Percentiles rank a stretch among this genome's conserved stretches.
These are phyloP conservation scores for Hypena proboscidalis DNA, from an alignment of 2,888 invertebrate genomes.

Conservation along the genomic window DNA sequence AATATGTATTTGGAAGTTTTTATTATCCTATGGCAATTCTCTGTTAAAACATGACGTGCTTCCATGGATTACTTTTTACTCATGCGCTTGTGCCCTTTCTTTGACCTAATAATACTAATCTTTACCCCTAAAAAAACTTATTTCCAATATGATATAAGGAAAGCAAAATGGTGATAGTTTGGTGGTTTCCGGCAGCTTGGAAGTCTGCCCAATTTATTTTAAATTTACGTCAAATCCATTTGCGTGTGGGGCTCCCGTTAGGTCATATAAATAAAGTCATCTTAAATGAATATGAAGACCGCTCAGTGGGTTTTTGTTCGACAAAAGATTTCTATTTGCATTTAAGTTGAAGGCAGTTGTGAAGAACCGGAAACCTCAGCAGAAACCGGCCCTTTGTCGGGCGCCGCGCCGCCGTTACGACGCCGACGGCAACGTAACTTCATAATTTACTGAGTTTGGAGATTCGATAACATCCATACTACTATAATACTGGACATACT, in stretches of 20 bases:
- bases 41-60: too few species aligned
- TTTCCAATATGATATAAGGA: slow-evolving; percentile 7
- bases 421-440: slow-evolving; percentile 10
- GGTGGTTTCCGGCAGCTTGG: slow-evolving; percentile 60
- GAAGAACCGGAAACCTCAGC: slow-evolving; percentile 16
- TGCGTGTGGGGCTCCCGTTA: slow-evolving; percentile 55
- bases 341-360: slow-evolving; percentile 6
- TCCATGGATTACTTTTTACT: too few species aligned
- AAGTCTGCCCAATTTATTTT: slow-evolving; percentile 65
- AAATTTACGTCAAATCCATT: slow-evolving; percentile 71
- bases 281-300: slow-evolving; percentile 25
- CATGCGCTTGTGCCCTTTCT: too few species aligned
- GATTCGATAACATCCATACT: slow-evolving; percentile 14
- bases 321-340: slow-evolving; percentile 7
- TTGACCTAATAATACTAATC: too few species aligned
- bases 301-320: slow-evolving; percentile 7
- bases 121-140: slow-evolving; percentile 13
- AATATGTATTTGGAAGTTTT: too few species aligned
- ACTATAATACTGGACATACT: too few species aligned
- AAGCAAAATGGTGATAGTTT: slow-evolving; percentile 45
- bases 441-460: slow-evolving; percentile 9
- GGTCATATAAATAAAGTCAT: slow-evolving; percentile 56
- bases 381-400: slow-evolving; percentile 11
- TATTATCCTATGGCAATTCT: too few species aligned
- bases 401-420: not conserved